Base-by-base conservation (phyloP, 2,797 vertebrate species). In the Phrynocephalus vlangalii region DNA sequence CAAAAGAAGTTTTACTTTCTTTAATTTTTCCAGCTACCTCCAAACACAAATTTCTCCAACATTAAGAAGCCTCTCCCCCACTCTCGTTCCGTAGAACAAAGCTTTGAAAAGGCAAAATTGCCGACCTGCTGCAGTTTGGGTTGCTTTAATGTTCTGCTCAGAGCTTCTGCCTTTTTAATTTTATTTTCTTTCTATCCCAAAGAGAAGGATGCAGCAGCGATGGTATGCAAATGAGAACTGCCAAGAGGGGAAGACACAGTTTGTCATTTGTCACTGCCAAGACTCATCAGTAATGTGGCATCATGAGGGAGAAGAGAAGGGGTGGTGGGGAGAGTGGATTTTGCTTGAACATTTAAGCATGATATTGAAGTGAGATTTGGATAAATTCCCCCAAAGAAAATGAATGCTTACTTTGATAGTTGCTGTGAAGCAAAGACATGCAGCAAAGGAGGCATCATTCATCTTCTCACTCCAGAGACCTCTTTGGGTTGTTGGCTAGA, bases 181-280 rank as follows among this genome's bases (percentile, higher is more conserved):
- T 94, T 88, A 91, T 92, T 93, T 95, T 92, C 90, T 86, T 95
- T 93, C 90, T 79, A 89, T 95, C 92, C 93, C 88, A 94, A 68
- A 88, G 90, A 92, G 93, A 94, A 72, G 95, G 93, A 94, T 91
- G 95, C 90, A 86, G 78, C 93, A 71, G 83, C 79, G 86, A 67
- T 89, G 85, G 91, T 94, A 95, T 83, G 67, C 52, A 93, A 93
- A 94, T 93, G 90, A 94, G 87, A 93, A 93, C 85, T 89, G 75
- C 85, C 93, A 95, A 81, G 88, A 92, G 89, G 95, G 88, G 91
- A 90, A 91, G 72, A 90, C 90, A 92, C 90, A 26, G 88, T 93
- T 94, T 94, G 90, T 91, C 94, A 95, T 95, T 96, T 94, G 90
- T 94, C 94, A 91, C 87, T 92, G 93, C 86, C 94, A 94, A 91